Evolutionary conservation across 2,888 invertebrate species (phyloP), one percentile per base, ranked within the genome.

Genomic region (Elysia crispata): DNA sequence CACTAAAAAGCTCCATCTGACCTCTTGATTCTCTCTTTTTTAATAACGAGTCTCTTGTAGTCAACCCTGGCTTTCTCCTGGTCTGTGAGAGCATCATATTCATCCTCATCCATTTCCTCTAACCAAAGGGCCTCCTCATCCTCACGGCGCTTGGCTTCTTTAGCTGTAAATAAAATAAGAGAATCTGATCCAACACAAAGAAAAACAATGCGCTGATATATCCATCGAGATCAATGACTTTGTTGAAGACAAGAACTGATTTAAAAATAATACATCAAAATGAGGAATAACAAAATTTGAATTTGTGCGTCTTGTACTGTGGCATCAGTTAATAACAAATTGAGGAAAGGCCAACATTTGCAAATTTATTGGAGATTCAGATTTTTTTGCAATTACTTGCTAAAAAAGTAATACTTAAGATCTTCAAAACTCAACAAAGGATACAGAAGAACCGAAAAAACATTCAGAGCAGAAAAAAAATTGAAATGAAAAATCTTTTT

Each of bases 21-120:
- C 92, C 87, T 90, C 81, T 87, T 87, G n/a, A 91, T 88, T 76
- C 91, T 85, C 73, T 91, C 90, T 76, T 90, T 91, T 83, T 92
- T 92, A 33, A 91, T 89, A 67, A 89, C 87, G 8, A 92, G 86
- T 41, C 91, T 83, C 84, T 91, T 91, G 73, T 85, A 83, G 83
- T 92, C 92, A 8, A 92, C 89, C 31, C 82, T 86, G 20, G 89
- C 88, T 79, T 91, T 91, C 70, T 89, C 87, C 64, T 88, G 85
- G n/a, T 91, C 91, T 13, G 88, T 83, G 57, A 92, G 86, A 31
- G 90, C 90, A 84, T 92, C 92, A 84, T 92, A 92, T 79, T 92
- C 92, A 79, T 92, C 92, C 82, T 92, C 92, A 13, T 90, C 90
- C 92, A 92, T 92, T 70, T 92, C 92, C 82, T 92, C 91, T 30